Base-by-base conservation (phyloP, 2,113 vertebrate genomes). In the Xiphophorus hellerii region DNA sequence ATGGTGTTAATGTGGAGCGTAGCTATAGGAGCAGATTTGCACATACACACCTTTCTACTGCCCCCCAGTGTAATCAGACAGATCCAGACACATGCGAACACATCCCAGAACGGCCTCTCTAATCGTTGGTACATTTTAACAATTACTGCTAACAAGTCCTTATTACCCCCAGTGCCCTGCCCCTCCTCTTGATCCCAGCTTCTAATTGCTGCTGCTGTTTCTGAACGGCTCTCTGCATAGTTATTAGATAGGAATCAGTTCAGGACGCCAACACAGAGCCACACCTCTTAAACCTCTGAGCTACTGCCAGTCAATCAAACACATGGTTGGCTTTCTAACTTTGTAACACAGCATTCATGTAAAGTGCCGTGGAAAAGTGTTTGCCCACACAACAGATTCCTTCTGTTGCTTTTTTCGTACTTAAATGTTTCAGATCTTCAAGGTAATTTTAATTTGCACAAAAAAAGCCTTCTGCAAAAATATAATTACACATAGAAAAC, bases 111-210 rank as follows among this genome's bases (percentile, higher is more conserved):
- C 81, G 39, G 83, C 83, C 87, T 74, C 76, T 80, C 80, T 93
- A 93, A 91, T 93, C 83, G 73, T 86, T 74, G 89, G 75, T 91
- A 90, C 92, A 91, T 92, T 92, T 91, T 79, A 88, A 93, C 90
- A 93, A 93, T 93, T 92, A 90, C 90, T 33, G 84, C 89, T 91
- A 92, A 92, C 92, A 90, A 88, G 89, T 92, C 87, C 89, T 89
- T 92, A 91, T 93, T 93, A 92, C 87, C 92, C 92, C 83, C 83
- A 66, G 81, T 83, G 92, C 90, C 90, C 91, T 91, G 87, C 82
- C 89, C 87, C 87, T 90, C 89, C 88, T 84, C 85, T 82, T 88
- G 84, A 90, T 87, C 85, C 85, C 78, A 69, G 80, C 66, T 82
- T 88, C 88, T 93, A 93, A 93, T 93, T 91, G 90, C 84, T 62